Base-by-base conservation (phyloP, 2,888 invertebrate species). In the Neoitamus cyanurus region DNA sequence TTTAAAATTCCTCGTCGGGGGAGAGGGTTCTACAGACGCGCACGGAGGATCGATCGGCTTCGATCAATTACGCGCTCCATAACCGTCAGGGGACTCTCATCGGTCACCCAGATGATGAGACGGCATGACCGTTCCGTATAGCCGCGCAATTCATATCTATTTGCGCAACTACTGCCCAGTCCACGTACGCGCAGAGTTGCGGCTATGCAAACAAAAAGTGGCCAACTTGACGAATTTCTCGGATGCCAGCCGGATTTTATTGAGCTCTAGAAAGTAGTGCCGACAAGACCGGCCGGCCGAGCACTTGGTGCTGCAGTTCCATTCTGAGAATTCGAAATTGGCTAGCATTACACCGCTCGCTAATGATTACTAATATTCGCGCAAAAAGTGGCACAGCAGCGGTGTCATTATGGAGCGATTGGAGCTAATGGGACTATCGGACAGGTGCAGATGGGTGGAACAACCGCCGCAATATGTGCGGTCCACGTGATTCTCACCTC, bases 181-280 rank as follows among this genome's bases (percentile, higher is more conserved):
- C 1, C 28, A 25, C 68, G 69, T 69, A 37, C 37, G 69, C 25
- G n/a, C 69, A 30, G 34, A 48, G 70, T 70, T 11, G 70, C 58
- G 25, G 34, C 30, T 34, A 80, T 58, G 82, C 25, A 42, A 69
- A 77, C 78, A 85, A 85, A 84, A 85, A 85, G 20, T 72, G 84
- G 84, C 84, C 85, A 83, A 69, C 72, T 83, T 85, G 42, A 84
- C 80, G 85, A 85, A 85, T 85, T 75, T 82, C 70, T 85, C 30
- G 58, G 68, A 85, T 85, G 72, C 82, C 83, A 70, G 58, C 70
- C 30, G 28, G 83, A 6, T 34, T 46, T 80, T 83, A 77, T 72
- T 72, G 73, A 84, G 83, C 30, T 70, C 69, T 15, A 46, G 82
- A 84, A 84, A 84, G 84, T 48, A 58, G 68, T 58, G 78, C 78